These are phyloP conservation scores for Timema cristinae DNA, from an alignment of 2,888 invertebrate species.

Conservation along the genomic window DNA sequence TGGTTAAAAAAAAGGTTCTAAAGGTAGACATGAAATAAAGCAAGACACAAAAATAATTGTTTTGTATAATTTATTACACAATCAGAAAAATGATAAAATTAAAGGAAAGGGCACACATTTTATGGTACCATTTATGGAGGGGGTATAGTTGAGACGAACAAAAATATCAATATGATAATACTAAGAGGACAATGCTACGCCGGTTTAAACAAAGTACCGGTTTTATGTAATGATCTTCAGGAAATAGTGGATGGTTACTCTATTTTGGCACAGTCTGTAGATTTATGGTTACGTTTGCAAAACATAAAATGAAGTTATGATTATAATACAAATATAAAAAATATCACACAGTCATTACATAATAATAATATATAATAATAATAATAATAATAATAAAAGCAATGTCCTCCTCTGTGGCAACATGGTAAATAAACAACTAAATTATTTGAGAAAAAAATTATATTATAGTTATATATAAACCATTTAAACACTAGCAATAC, in stretches of 20 bases:
- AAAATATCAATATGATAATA: slow-evolving; percentile 30
- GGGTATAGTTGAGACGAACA: slow-evolving; percentile 18
- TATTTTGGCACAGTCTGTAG: slow-evolving; percentile 34
- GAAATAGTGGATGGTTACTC: slow-evolving; percentile 17
- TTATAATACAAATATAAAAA: slow-evolving; percentile 9
- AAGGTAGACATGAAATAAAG: no score
- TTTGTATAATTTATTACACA: slow-evolving; percentile 34
- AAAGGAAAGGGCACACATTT: slow-evolving; percentile 25
- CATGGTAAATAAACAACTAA: slow-evolving; percentile 21
- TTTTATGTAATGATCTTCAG: no score
- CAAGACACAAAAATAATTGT: neutral
- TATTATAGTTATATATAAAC: neutral
- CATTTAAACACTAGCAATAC: neutral
- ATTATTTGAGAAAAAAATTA: slow-evolving; percentile 6
- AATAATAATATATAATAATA: no score
- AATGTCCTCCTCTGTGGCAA: slow-evolving; percentile 26
- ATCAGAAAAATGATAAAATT: slow-evolving; percentile 31
- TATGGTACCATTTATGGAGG: neutral
- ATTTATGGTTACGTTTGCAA: neutral
- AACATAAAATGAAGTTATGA: neutral
- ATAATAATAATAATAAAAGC: slow-evolving; percentile 5
- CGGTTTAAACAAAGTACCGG: no score
- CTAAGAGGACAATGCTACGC: slow-evolving; percentile 32
- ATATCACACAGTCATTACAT: neutral
- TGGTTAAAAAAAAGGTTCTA: no score